These are phyloP conservation scores for Pseudoips prasinana DNA, from an alignment of 2,888 invertebrate species.

Conservation along the genomic window DNA sequence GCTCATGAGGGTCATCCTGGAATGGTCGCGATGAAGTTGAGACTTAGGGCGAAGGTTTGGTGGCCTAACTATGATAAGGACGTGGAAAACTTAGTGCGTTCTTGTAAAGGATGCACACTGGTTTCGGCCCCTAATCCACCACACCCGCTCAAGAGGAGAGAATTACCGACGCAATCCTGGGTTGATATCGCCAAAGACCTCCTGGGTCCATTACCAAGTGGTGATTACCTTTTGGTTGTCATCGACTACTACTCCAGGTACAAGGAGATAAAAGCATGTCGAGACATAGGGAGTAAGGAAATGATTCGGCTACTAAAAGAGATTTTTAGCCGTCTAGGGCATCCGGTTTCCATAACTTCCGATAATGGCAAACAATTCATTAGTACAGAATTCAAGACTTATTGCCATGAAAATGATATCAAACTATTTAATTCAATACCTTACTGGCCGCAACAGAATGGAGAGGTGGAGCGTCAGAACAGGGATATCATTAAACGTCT, in stretches of 20 bases:
- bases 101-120: constrained; percentile 21
- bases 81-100: constrained; percentile 10
- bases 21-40: constrained; percentile 2
- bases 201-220: constrained; percentile 24
- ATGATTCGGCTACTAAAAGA: constrained; percentile 28
- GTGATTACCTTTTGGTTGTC: constrained; percentile 23
- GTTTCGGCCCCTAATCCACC: constrained; percentile 17
- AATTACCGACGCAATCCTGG: constrained; percentile 17
- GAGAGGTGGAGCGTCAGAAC: constrained; percentile 32
- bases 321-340: constrained; percentile 27
- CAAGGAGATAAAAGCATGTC: constrained; percentile 21
- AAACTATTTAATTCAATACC: constrained; percentile 22
- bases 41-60: constrained; percentile 16
- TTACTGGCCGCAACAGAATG: constrained; percentile 34
- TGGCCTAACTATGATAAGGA: constrained; percentile 21
- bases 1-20: constrained; percentile 4
- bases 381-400: constrained; percentile 26
- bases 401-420: constrained; percentile 21
- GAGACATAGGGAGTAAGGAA: constrained; percentile 13
- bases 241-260: constrained; percentile 30
- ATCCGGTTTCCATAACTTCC: constrained; percentile 22
- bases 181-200: constrained; percentile 20
- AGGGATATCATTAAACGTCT: constrained; percentile 28
- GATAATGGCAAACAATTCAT: constrained; percentile 32
- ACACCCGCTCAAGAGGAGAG: constrained; percentile 12